Evolutionary conservation across 2,113 vertebrate genomes (phyloP).

Genomic region (Probosciger aterrimus): DNA sequence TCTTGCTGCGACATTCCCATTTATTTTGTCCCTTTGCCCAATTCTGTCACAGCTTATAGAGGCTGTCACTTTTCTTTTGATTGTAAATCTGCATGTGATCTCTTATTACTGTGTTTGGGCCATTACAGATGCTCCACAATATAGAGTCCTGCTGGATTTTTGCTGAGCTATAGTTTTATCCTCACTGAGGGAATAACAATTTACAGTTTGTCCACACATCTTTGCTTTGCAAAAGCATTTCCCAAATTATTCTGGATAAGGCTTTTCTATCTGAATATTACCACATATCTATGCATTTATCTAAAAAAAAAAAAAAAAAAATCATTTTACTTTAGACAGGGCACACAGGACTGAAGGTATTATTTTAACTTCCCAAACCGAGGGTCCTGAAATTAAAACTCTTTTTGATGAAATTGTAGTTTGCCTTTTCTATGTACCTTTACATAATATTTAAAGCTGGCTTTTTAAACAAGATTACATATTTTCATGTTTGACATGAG

Average conservation of each 20-base stretch:
- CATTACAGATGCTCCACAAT: background rate
- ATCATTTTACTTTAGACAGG: background rate
- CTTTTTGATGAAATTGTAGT: background rate
- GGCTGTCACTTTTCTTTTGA: background rate
- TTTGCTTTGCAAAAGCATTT: background rate
- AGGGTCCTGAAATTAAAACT: background rate
- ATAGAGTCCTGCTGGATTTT: background rate
- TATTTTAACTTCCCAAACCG: background rate
- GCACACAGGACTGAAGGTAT: accelerated
- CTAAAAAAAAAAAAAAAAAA: background rate
- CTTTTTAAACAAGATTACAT: background rate
- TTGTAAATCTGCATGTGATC: background rate
- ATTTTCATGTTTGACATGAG: background rate
- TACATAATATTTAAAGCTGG: background rate
- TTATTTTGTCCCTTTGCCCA: background rate
- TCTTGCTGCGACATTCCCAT: background rate
- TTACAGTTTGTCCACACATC: background rate
- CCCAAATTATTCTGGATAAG: background rate
- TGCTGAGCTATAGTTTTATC: background rate
- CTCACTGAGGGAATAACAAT: background rate
- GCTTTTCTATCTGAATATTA: background rate
- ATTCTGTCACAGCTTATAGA: background rate
- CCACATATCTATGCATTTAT: background rate
- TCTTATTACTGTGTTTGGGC: background rate
- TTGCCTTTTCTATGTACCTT: background rate